A percentile compares a stretch with the other conserved stretches of the same genome.
These are phyloP conservation scores for Drosophila ezoana DNA, from an alignment of 2,888 invertebrate genomes.

Conservation along the genomic window DNA sequence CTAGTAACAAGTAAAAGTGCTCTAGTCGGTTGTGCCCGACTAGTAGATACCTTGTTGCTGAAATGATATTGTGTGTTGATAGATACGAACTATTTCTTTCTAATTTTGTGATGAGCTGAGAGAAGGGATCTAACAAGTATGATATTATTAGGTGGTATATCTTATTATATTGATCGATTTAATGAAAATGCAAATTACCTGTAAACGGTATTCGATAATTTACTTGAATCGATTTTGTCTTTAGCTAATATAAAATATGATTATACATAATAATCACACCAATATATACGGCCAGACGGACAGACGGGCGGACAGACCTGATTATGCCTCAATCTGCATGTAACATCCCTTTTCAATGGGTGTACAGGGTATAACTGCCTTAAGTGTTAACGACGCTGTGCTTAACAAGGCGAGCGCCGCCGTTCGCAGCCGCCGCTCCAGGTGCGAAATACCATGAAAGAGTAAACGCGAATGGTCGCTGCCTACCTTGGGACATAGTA, in stretches of 20 bases:
- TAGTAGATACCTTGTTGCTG: not conserved
- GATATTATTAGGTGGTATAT: too few species aligned
- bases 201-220: too few species aligned
- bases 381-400: conserved; percentile 79
- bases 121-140: too few species aligned
- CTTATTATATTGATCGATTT: too few species aligned
- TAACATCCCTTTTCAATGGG: not conserved
- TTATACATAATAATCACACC: too few species aligned
- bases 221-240: too few species aligned
- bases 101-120: too few species aligned
- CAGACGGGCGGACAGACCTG: too few species aligned
- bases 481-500: conserved; percentile 48
- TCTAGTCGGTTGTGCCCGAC: not conserved
- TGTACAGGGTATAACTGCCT: conserved; percentile 21
- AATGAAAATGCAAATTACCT: too few species aligned
- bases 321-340: not conserved
- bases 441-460: conserved; percentile 80
- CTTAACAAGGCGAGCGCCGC: conserved; percentile 79
- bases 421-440: conserved; percentile 72
- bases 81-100: too few species aligned
- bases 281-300: too few species aligned
- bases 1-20: conserved; percentile 6
- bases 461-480: conserved; percentile 57
- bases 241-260: too few species aligned
- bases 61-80: not conserved